These are phyloP conservation scores for Pseudorhombus dupliciocellatus DNA, from an alignment of 2,113 vertebrate genomes.

Conservation along the genomic window DNA sequence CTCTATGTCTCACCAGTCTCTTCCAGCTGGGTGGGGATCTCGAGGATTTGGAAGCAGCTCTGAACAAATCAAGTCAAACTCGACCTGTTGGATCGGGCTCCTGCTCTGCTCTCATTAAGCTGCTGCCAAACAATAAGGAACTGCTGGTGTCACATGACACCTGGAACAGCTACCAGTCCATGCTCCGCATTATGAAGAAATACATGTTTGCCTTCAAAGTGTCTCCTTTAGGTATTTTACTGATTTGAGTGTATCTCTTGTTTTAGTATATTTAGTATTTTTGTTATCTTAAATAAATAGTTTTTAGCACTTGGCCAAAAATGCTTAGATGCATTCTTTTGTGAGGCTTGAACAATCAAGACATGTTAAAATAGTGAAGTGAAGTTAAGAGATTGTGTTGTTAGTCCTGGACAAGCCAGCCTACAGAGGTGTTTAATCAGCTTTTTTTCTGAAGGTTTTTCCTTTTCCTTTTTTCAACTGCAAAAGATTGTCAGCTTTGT, in stretches of 20 bases:
- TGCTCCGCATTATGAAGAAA: slow-evolving; percentile 94
- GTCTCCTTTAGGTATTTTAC: slow-evolving; percentile 76
- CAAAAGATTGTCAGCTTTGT: neutral
- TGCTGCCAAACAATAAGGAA: slow-evolving; percentile 87
- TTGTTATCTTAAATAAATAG: neutral
- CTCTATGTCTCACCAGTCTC: slow-evolving; percentile 77
- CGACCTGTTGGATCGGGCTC: slow-evolving; percentile 86
- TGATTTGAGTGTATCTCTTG: neutral
- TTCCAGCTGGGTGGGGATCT: slow-evolving; percentile 92
- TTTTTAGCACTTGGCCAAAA: neutral
- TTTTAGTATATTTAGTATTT: neutral
- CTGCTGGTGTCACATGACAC: slow-evolving; percentile 94
- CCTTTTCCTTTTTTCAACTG: neutral
- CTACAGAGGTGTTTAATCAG: too few relatives aligned
- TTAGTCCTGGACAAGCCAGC: too few relatives aligned
- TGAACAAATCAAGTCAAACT: slow-evolving; percentile 83
- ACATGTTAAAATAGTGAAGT: too few relatives aligned
- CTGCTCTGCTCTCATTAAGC: slow-evolving; percentile 94
- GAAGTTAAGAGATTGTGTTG: too few relatives aligned
- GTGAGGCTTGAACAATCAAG: too few relatives aligned
- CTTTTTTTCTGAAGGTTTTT: too few relatives aligned
- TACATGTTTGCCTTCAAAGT: slow-evolving; percentile 86
- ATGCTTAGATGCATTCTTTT: neutral
- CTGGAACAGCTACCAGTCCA: slow-evolving; percentile 90
- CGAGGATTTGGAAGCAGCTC: slow-evolving; percentile 90